These are phyloP conservation scores for Chrysolina americana DNA, from an alignment of 2,888 invertebrate species.

Conservation along the genomic window DNA sequence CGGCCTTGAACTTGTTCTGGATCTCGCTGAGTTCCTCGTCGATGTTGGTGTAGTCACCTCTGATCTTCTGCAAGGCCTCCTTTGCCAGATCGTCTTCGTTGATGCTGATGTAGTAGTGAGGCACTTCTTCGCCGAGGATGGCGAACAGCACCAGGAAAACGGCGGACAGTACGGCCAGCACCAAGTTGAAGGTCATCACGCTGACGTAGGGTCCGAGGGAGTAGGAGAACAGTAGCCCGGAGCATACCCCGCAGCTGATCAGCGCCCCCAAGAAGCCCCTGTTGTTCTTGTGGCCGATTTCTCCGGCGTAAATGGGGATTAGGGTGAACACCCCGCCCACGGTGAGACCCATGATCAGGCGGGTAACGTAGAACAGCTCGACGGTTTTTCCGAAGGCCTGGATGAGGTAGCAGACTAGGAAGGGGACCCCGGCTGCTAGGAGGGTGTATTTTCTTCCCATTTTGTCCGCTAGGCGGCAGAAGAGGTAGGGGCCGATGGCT, in stretches of 20 bases:
- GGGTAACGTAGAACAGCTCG: constrained; percentile 72
- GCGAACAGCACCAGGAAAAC: constrained; percentile 74
- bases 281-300: constrained; percentile 84
- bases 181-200: constrained; percentile 75
- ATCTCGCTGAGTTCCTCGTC: constrained; percentile 74
- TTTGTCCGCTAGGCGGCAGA: constrained; percentile 77
- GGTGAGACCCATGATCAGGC: constrained; percentile 76
- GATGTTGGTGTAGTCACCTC: constrained; percentile 75
- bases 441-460: constrained; percentile 80
- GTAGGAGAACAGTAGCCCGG: constrained; percentile 80
- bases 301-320: constrained; percentile 89
- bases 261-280: constrained; percentile 87
- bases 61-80: constrained; percentile 77
- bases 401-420: constrained; percentile 80
- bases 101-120: constrained; percentile 78
- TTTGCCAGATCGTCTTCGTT: constrained; percentile 76
- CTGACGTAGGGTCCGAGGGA: constrained; percentile 80
- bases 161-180: constrained; percentile 71
- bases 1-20: constrained; percentile 66
- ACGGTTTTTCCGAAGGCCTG: constrained; percentile 73
- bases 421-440: constrained; percentile 74
- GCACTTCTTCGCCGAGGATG: constrained; percentile 87
- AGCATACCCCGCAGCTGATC: constrained; percentile 80
- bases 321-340: constrained; percentile 82
- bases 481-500: constrained; percentile 76